phyloP scores from a whole-genome alignment of 1,140 invertebrate genomes.

The Drosophila mauritiana region DNA sequence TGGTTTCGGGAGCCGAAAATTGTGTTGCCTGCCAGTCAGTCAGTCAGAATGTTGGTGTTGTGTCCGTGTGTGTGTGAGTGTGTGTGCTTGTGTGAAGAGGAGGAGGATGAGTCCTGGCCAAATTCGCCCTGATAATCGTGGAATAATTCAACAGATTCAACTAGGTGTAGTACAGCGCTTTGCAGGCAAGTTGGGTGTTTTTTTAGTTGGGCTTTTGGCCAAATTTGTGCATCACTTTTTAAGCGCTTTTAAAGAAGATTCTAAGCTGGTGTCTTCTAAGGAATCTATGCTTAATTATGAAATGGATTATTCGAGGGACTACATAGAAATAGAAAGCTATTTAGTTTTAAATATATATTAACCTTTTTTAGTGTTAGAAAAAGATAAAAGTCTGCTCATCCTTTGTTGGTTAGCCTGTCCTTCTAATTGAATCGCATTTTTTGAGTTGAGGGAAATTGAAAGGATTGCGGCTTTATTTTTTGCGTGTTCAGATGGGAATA shows the following conservation, averaged over 20 bases:
- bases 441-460: neutral
- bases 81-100: neutral
- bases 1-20: conserved; percentile 1
- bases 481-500: neutral
- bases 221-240: neutral
- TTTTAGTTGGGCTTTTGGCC: neutral
- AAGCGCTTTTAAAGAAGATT: too few species aligned
- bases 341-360: neutral
- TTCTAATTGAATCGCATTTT: neutral
- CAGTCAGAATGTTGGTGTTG: neutral
- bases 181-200: neutral
- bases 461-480: neutral
- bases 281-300: too few species aligned
- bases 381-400: too few species aligned
- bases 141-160: conserved; percentile 22
- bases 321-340: too few species aligned
- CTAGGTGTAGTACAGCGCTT: neutral
- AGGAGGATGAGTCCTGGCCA: conserved; percentile 1
- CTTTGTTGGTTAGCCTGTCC: neutral
- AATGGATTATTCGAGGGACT: neutral
- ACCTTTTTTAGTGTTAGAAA: neutral
- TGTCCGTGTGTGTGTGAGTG: neutral
- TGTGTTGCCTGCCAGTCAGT: conserved; percentile 2
- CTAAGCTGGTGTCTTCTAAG: too few species aligned
- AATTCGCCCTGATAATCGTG: conserved; percentile 10